phyloP scores from a whole-genome alignment of 2,113 vertebrate species.

The Ceyx melanurus region DNA sequence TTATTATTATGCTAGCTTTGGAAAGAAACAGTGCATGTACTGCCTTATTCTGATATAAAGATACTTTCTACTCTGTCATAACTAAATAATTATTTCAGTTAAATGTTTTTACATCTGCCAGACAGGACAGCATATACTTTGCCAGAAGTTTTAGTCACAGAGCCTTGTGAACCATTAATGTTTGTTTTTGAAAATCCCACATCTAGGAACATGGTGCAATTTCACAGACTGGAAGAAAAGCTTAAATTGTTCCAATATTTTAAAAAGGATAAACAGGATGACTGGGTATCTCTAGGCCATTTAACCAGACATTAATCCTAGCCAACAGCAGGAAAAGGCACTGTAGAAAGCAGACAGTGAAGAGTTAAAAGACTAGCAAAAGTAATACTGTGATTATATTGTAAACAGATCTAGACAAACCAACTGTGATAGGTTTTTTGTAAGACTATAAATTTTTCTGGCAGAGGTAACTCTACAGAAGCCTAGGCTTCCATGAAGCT shows the following conservation, averaged over 20 bases:
- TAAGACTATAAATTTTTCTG: not conserved
- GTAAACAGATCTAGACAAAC: not conserved
- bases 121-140: not conserved
- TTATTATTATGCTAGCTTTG: not conserved
- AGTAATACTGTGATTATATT: not conserved
- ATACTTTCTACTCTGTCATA: not conserved
- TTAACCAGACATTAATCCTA: not conserved
- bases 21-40: not conserved
- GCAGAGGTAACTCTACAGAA: not conserved
- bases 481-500: not conserved
- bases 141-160: not conserved
- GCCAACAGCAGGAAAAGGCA: not conserved
- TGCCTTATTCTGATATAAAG: not conserved
- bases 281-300: not conserved
- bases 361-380: not conserved
- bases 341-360: not conserved
- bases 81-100: not conserved
- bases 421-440: not conserved
- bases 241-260: not conserved
- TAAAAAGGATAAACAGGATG: not conserved
- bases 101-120: not conserved
- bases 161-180: not conserved
- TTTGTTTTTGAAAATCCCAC: not conserved
- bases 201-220: not conserved
- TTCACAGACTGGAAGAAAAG: not conserved